Base-by-base conservation (phyloP, 2,888 invertebrate genomes). In the Acanthococcus lagerstroemiae region DNA sequence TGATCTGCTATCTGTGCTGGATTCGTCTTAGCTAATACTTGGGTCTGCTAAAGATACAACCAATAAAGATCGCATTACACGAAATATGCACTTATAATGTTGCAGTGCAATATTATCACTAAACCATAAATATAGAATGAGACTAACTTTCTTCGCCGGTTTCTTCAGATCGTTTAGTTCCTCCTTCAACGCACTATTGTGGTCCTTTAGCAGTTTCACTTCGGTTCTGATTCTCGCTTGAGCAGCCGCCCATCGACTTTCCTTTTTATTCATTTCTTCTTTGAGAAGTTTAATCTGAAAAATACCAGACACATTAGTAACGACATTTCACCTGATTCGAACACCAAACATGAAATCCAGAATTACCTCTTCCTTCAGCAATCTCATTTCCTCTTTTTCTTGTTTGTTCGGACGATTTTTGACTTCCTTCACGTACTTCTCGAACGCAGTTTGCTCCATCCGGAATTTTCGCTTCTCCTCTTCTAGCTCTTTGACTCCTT, bases 141-240 rank as follows among this genome's bases (percentile, higher is more conserved):
- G 4, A 52, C 30, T 50, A 60, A 67, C 69, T 60, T 68, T 68
- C 69, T 68, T 69, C 72, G 85, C 87, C 73, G 84, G 83, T 72
- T 83, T 85, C 69, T 81, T 83, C 4, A 88, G 73, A 71, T 82
- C 81, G 66, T 87, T 86, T 19, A 86, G 76, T 75, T 88, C 85
- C 58, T 80, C 79, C 70, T 83, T 83, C 25, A 85, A 75, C 54
- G 80, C 80, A 26, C 79, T 78, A 71, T 85, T 84, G 71, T 88
- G 88, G 72, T 84, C 84, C 74, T 88, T 88, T 65, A 85, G 76
- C 54, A 83, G 80, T 74, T 87, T 84, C 26, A 88, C 77, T 76
- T 89, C 88, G 70, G 85, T 87, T 21, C 88, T 80, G 9, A 88
- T 78, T 70, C 88, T 80, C 0, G 87, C 87, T 73, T 86, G 86